A percentile compares a stretch with the other conserved stretches of the same genome.
Conservation (phyloP, 1,140 invertebrate species). For the Chironomus tepperi region DNA sequence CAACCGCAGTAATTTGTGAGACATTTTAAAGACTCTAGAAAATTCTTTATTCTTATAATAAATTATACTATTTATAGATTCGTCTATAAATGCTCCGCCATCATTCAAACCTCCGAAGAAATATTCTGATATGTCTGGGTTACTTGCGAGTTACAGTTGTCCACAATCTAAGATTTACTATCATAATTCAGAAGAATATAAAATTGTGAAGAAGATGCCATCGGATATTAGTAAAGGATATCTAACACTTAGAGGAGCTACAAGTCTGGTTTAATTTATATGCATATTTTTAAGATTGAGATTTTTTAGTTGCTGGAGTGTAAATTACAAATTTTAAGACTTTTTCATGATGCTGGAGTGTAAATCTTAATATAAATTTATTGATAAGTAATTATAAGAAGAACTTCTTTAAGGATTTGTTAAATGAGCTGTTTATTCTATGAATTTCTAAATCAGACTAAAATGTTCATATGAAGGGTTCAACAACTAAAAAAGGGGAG, state of each 20-base stretch:
- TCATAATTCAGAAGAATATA: constrained; percentile 76
- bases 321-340: too few species aligned
- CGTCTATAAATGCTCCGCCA: constrained; percentile 79
- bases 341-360: too few species aligned
- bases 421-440: too few species aligned
- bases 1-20: neutral
- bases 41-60: neutral
- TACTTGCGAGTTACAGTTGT: constrained; percentile 80
- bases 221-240: constrained; percentile 87
- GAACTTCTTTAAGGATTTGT: too few species aligned
- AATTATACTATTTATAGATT: constrained; percentile 46
- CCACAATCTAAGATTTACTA: constrained; percentile 81
- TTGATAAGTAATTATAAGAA: too few species aligned
- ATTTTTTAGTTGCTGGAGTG: too few species aligned
- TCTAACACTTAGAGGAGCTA: constrained; percentile 73
- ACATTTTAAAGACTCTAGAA: neutral
- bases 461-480: too few species aligned
- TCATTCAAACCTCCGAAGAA: constrained; percentile 86
- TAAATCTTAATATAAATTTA: too few species aligned
- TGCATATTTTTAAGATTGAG: too few species aligned
- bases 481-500: too few species aligned
- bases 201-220: constrained; percentile 70
- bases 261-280: constrained; percentile 64
- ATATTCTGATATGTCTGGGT: constrained; percentile 86
- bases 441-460: too few species aligned